These are phyloP conservation scores for Zaprionus obscuricornis DNA, from an alignment of 2,888 invertebrate species.

Conservation along the genomic window DNA sequence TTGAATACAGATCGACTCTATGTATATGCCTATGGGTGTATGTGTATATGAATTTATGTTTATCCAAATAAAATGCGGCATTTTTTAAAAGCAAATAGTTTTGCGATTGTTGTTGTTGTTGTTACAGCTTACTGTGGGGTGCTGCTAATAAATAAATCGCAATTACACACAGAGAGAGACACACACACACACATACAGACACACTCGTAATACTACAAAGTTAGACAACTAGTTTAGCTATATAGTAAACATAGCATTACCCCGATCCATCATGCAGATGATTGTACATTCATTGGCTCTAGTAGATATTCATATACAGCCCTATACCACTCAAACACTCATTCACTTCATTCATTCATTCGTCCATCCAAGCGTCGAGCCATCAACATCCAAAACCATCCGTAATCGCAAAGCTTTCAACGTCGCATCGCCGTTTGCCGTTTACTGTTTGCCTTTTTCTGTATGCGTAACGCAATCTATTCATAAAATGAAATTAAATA, in stretches of 20 bases:
- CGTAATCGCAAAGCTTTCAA: slow-evolving; percentile 36
- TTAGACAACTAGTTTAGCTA: slow-evolving; percentile 25
- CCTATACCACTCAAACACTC: too few relatives aligned
- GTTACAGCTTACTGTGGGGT: slow-evolving; percentile 59
- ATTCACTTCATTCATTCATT: too few relatives aligned
- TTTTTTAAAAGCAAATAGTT: slow-evolving; percentile 64
- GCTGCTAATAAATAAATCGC: slow-evolving; percentile 79
- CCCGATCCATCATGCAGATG: slow-evolving; percentile 27
- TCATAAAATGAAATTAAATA: slow-evolving; percentile 79
- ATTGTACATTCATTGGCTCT: slow-evolving; percentile 1
- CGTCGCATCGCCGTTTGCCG: slow-evolving; percentile 9
- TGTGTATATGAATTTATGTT: slow-evolving; percentile 53
- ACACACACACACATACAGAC: slow-evolving; percentile 8
- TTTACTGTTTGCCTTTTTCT: slow-evolving; percentile 60
- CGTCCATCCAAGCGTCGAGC: slow-evolving; percentile 16
- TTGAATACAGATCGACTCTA: slow-evolving; percentile 26
- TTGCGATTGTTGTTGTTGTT: slow-evolving; percentile 21
- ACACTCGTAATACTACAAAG: background rate
- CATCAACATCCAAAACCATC: slow-evolving; percentile 36
- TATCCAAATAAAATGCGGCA: slow-evolving; percentile 72
- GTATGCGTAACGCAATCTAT: slow-evolving; percentile 80
- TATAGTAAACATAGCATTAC: slow-evolving; percentile 6
- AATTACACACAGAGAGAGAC: slow-evolving; percentile 39
- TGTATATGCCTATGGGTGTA: slow-evolving; percentile 38
- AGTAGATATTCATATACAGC: too few relatives aligned